phyloP scores from a whole-genome alignment of 2,888 invertebrate species.

The Bruchidius siliquastri region DNA sequence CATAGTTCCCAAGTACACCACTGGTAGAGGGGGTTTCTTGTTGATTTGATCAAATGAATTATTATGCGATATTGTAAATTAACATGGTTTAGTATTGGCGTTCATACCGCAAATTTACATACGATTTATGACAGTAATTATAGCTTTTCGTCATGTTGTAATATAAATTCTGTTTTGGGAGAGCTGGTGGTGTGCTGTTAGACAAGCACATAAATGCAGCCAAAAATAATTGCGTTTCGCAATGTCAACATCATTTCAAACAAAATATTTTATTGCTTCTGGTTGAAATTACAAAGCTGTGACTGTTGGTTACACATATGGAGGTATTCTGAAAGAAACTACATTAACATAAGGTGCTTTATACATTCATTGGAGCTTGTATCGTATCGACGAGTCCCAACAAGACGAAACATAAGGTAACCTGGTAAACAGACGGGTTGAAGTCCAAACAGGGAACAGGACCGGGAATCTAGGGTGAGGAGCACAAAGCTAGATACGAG shows the following conservation, averaged over 20 bases:
- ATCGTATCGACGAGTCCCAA: too few relatives aligned
- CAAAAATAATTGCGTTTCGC: background rate
- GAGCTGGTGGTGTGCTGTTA: background rate
- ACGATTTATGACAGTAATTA: background rate
- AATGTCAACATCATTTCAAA: background rate
- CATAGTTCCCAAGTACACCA: background rate
- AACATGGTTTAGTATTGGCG: background rate
- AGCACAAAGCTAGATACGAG: too few relatives aligned
- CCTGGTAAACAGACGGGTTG: too few relatives aligned
- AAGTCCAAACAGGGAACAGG: too few relatives aligned
- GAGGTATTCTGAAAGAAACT: too few relatives aligned
- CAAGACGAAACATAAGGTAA: too few relatives aligned
- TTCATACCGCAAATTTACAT: background rate
- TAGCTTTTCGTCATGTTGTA: background rate
- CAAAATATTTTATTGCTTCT: background rate
- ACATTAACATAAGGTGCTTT: too few relatives aligned
- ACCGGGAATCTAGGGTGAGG: too few relatives aligned
- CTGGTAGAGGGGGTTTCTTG: background rate
- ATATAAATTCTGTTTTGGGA: background rate
- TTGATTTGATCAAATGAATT: background rate
- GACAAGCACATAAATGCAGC: background rate
- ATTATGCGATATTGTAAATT: background rate
- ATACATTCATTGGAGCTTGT: too few relatives aligned
- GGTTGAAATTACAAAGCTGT: too few relatives aligned
- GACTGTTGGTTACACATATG: too few relatives aligned